Conservation (phyloP, 2,113 vertebrate genomes). For the Solenodon paradoxus region DNA sequence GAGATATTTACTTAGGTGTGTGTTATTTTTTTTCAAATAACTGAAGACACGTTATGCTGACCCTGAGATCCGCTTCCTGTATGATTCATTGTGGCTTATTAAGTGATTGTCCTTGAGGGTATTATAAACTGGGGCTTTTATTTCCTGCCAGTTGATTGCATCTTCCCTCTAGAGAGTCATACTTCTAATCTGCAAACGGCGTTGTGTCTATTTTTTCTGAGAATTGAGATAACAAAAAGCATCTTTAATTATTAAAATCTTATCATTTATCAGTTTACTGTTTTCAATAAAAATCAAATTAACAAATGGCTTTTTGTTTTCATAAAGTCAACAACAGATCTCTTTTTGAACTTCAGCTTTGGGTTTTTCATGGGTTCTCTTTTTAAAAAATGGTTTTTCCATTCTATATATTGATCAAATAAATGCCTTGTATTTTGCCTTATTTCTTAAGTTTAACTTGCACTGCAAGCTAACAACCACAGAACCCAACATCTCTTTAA, state of each 20-base stretch:
- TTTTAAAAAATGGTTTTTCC: neutral
- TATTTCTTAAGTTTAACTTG: neutral
- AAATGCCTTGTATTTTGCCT: neutral
- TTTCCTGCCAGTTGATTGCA: constrained; percentile 82
- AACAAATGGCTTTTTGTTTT: constrained; percentile 56
- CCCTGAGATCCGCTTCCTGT: constrained; percentile 63
- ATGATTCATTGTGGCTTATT: constrained; percentile 78
- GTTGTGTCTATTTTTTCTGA: constrained; percentile 61
- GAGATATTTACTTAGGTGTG: constrained; percentile 56
- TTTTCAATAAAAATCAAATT: constrained; percentile 73
- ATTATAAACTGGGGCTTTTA: constrained; percentile 72
- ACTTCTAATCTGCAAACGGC: constrained; percentile 75
- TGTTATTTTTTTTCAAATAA: constrained; percentile 52
- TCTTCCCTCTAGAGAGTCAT: constrained; percentile 78
- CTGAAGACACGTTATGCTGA: constrained; percentile 66
- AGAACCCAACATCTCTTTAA: neutral
- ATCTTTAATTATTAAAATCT: constrained; percentile 83
- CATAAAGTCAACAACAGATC: constrained; percentile 36
- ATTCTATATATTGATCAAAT: neutral
- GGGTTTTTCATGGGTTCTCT: neutral
- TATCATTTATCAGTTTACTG: constrained; percentile 76
- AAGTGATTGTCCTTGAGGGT: constrained; percentile 80
- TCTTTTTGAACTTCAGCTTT: constrained; percentile 53
- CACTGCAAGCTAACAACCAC: neutral
- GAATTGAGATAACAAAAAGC: constrained; percentile 81